These are phyloP conservation scores for Pelvicachromis taeniatus DNA, from an alignment of 2,113 vertebrate species.

Conservation along the genomic window DNA sequence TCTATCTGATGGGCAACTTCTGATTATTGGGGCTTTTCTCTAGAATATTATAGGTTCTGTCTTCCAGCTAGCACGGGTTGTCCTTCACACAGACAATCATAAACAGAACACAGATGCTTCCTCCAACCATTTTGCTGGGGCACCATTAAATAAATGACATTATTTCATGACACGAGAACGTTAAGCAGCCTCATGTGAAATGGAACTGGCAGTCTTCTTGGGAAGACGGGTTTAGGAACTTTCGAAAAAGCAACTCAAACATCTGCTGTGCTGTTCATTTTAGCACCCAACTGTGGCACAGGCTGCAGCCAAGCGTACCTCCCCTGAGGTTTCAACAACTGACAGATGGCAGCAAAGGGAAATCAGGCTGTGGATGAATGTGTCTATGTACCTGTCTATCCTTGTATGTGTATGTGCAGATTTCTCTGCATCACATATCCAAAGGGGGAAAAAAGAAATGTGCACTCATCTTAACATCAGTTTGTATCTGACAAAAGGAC, in stretches of 20 bases:
- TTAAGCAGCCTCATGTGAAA: not conserved
- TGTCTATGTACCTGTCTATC: not conserved
- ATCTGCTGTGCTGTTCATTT: slow-evolving; percentile 46
- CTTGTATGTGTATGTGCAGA: not conserved
- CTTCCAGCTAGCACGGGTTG: not conserved
- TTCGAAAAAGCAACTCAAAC: slow-evolving; percentile 26
- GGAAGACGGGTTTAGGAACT: not conserved
- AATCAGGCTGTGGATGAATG: not conserved
- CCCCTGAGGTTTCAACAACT: slow-evolving; percentile 14
- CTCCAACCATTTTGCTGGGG: not conserved
- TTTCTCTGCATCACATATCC: not conserved
- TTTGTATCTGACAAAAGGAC: not conserved
- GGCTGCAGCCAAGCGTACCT: slow-evolving; percentile 14
- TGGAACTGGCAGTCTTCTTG: not conserved
- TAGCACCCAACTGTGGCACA: slow-evolving; percentile 43
- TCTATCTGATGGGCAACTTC: not conserved
- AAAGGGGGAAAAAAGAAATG: not conserved
- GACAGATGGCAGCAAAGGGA: slow-evolving; percentile 44
- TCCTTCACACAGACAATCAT: slow-evolving; percentile 11
- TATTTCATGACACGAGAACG: slow-evolving; percentile 11
- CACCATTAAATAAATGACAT: slow-evolving; percentile 32
- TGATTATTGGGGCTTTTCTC: not conserved
- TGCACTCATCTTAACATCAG: not conserved
- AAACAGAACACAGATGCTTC: slow-evolving; percentile 13
- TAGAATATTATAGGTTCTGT: accelerated